phyloP scores from a whole-genome alignment of 2,113 vertebrate genomes.

The Pygoscelis antarcticus region DNA sequence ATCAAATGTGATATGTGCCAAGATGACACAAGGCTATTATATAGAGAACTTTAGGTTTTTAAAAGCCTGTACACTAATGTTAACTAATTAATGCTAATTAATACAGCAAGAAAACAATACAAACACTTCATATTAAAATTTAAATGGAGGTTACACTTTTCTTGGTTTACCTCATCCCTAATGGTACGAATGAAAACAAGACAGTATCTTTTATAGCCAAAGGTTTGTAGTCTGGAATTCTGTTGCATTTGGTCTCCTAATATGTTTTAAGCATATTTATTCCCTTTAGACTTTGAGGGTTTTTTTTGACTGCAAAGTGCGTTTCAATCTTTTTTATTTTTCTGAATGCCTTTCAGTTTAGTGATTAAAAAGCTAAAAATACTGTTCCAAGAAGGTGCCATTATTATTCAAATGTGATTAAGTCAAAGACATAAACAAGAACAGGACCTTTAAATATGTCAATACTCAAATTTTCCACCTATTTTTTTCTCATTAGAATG shows the following conservation, averaged over 20 bases:
- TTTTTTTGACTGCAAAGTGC: not conserved
- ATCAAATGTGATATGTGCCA: not conserved
- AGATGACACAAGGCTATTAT: not conserved
- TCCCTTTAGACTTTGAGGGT: not conserved
- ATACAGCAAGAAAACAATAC: not conserved
- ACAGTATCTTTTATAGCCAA: not conserved
- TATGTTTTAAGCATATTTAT: not conserved
- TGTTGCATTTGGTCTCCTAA: not conserved
- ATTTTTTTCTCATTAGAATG: not conserved
- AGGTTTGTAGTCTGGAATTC: not conserved
- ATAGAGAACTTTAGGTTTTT: not conserved
- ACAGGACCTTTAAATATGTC: not conserved
- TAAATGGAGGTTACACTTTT: not conserved
- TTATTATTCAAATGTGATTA: not conserved
- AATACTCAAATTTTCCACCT: not conserved
- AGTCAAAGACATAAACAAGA: not conserved
- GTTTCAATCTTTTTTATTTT: not conserved
- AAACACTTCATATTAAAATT: not conserved
- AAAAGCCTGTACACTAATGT: not conserved
- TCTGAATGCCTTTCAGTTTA: not conserved
- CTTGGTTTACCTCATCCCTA: not conserved
- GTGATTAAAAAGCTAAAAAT: conserved; percentile 27
- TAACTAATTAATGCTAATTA: not conserved
- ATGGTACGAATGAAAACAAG: not conserved
- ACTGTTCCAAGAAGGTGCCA: not conserved